Conservation (phyloP, 2,888 invertebrate genomes). For the Tetrapedia diversipes region DNA sequence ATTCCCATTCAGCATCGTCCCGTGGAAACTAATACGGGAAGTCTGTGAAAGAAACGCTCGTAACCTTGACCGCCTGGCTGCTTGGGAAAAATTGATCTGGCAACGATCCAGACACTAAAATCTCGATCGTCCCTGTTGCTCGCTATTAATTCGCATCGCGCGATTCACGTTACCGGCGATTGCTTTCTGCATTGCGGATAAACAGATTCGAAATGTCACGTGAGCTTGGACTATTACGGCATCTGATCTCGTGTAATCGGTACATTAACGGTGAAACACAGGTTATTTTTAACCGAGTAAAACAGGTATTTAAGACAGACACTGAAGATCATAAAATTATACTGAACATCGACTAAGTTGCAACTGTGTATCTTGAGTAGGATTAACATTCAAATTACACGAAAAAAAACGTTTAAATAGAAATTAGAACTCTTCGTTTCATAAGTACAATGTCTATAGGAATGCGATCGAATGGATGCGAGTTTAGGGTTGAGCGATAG, state of each 20-base stretch:
- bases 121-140: background rate
- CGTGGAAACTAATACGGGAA: background rate
- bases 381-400: too few relatives aligned
- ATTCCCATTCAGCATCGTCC: conserved; percentile 1
- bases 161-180: conserved; percentile 5
- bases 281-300: background rate
- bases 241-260: background rate
- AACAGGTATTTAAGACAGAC: too few relatives aligned
- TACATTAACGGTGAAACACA: background rate
- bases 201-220: background rate
- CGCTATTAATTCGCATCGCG: background rate
- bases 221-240: background rate
- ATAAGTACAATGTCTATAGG: too few relatives aligned
- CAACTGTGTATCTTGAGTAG: too few relatives aligned
- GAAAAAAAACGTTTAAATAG: too few relatives aligned
- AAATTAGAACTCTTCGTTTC: too few relatives aligned
- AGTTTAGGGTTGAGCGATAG: too few relatives aligned
- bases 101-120: conserved; percentile 7
- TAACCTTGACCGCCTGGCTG: conserved; percentile 19
- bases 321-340: too few relatives aligned
- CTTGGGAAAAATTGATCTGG: background rate
- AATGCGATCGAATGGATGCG: too few relatives aligned
- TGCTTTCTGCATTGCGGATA: conserved; percentile 44
- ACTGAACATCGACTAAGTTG: too few relatives aligned
- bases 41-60: conserved; percentile 8